Evolutionary conservation across 2,797 vertebrate species (phyloP), one percentile per base, ranked within the genome.

Genomic region (Pipistrellus nathusii): DNA sequence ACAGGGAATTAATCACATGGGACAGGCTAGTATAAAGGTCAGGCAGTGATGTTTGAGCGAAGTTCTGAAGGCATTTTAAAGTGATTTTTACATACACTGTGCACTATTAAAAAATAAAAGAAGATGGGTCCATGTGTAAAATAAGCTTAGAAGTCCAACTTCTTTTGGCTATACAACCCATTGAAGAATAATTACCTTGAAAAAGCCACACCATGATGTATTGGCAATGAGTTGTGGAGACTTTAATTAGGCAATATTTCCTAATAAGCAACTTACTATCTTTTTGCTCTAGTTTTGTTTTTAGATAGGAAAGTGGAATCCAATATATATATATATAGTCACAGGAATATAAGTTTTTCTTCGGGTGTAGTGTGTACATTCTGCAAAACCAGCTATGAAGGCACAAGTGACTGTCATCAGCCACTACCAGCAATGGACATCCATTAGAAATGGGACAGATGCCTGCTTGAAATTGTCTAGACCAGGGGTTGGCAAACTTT

Each of bases 21-120:
- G 27, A 18, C 35, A 13, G 14, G 8, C 8, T 69, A 35, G 41
- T 41, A 76, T 59, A 41, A 25, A 95, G n/a, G 35, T 62, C 55
- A 69, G 62, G 12, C 62, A 90, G 27, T 59, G 62, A 25, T 30
- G 14, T 78, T 64, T 84, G 55, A 68, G 48, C 44, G 64, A n/a
- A 46, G 21, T 88, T 92, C 72, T 85, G 57, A 92, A 83, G 80
- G 59, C 41, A 86, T 78, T 82, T 85, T 80, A 25, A 78, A 78
- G 23, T 55, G 32, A 78, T 77, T 46, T 25, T 69, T 73, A 32
- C 2, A 62, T 72, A 48, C 5, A 12, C 25, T 68, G 5, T 77
- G 27, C 2, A 44, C n/a, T 80, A 7, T 13, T 81, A 46, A 38
- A 92, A 88, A 90, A 86, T 7, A 91, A 76, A 82, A 85, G 27